Evolutionary conservation across 2,888 invertebrate genomes (phyloP).

Genomic region (Metellina segmentata): DNA sequence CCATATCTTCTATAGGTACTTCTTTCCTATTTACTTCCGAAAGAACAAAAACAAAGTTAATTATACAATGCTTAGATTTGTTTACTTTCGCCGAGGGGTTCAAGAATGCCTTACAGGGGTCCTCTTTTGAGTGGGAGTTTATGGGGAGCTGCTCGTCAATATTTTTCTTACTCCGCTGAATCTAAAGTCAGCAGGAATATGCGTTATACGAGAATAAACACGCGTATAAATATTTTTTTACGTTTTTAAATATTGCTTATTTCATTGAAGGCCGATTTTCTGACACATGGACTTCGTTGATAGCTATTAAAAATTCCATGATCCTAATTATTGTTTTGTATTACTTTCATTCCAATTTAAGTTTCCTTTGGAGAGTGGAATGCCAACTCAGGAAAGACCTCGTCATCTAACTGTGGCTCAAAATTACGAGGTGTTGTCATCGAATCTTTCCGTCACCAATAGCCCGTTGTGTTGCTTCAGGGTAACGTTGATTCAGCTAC

Average conservation of each 20-base stretch:
- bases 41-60: not conserved
- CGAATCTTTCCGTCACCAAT: too few species aligned
- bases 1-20: not conserved
- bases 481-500: too few species aligned
- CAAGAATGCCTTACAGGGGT: not conserved
- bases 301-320: too few species aligned
- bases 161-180: not conserved
- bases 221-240: not conserved
- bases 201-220: too few species aligned
- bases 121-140: not conserved
- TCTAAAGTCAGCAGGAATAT: not conserved
- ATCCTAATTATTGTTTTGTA: too few species aligned
- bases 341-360: too few species aligned
- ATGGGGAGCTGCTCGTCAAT: not conserved
- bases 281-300: too few species aligned
- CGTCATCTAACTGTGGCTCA: too few species aligned
- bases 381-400: too few species aligned
- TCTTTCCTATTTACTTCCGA: not conserved
- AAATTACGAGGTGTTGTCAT: too few species aligned
- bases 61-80: slow-evolving; percentile 12
- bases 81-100: slow-evolving; percentile 10
- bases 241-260: not conserved
- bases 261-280: not conserved
- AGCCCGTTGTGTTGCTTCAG: too few species aligned
- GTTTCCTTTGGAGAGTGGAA: too few species aligned